Evolutionary conservation across 1,140 invertebrate genomes (phyloP), one percentile per base, ranked within the genome.

Genomic region (Ctenoplectra terminalis): DNA sequence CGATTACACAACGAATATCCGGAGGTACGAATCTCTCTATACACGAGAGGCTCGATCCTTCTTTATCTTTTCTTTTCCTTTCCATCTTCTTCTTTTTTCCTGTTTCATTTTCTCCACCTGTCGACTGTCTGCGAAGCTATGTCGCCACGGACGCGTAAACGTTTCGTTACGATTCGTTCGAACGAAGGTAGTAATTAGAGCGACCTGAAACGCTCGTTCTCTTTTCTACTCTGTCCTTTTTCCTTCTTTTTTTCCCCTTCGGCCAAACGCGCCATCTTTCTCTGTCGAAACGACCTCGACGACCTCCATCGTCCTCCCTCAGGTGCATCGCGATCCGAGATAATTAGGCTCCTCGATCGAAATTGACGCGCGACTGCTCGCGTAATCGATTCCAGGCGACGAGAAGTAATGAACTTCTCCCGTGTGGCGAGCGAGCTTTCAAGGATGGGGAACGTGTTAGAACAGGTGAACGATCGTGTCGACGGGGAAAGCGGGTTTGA

Each of bases 1-100:
- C 71, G 72, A 81, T 86, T 84, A 31, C 84, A 72, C 66, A 86
- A 86, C 71, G 37, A 8, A 29, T 56, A 60, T 56, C 23, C 70
- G 26, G 58, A 54, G 54, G 48, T 71, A 81, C 60, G 52, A 76
- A 86, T 76, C 63, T 46, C 43, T 60, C 60, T 58, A 50, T 20
- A 31, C 23, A 34, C 17, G 60, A 29, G n/a, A 17, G 4, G 15
- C 37, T 15, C 37, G n/a, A 11, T 26, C 26, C 9, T 15, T 40
- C 29, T 29, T 29, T 29, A 11, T 5, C 48, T 29, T 8, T 54
- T 13, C 20, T 11, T 40, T 29, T 26, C 64, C 15, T 20, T 26
- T 64, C 26, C 11, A 15, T 6, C 4, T 40, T 2, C 61, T 5
- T 1, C 8, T 37, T 17, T 17, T 26, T 8, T 26, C 13, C 15